Percentiles rank a stretch among this genome's conserved stretches.
Conservation (phyloP, 2,888 invertebrate species). For the Dioctria linearis region DNA sequence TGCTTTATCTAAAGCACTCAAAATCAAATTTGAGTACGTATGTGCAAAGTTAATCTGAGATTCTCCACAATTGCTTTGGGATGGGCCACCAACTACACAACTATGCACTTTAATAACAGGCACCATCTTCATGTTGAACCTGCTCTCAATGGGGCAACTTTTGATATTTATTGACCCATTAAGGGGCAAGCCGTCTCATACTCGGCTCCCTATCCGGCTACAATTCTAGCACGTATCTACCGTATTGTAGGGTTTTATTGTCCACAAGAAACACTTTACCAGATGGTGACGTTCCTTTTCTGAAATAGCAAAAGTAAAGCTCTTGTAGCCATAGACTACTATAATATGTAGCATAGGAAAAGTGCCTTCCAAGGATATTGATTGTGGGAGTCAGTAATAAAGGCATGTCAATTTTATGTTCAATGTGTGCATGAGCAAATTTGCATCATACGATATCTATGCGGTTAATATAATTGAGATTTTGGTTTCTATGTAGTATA, state of each 20-base stretch:
- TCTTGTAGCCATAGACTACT: too few relatives aligned
- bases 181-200: constrained; percentile 52
- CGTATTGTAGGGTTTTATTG: constrained; percentile 51
- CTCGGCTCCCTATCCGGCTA: constrained; percentile 16
- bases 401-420: constrained; percentile 32
- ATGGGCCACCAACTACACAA: not conserved
- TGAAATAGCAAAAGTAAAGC: constrained; percentile 4
- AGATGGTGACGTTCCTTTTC: constrained; percentile 50
- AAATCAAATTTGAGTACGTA: constrained; percentile 13
- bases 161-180: constrained; percentile 61
- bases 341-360: constrained; percentile 1
- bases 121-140: constrained; percentile 27
- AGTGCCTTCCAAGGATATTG: constrained; percentile 23
- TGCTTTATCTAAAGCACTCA: constrained; percentile 1
- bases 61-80: not conserved
- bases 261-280: constrained; percentile 53
- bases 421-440: constrained; percentile 18
- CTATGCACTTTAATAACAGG: constrained; percentile 46
- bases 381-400: constrained; percentile 49
- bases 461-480: constrained; percentile 19
- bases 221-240: constrained; percentile 40
- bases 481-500: not conserved
- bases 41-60: constrained; percentile 31
- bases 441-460: constrained; percentile 3
- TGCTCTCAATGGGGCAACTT: constrained; percentile 55